Conservation (phyloP, 2,888 invertebrate species). For the Drosophila quasianomalipes region DNA sequence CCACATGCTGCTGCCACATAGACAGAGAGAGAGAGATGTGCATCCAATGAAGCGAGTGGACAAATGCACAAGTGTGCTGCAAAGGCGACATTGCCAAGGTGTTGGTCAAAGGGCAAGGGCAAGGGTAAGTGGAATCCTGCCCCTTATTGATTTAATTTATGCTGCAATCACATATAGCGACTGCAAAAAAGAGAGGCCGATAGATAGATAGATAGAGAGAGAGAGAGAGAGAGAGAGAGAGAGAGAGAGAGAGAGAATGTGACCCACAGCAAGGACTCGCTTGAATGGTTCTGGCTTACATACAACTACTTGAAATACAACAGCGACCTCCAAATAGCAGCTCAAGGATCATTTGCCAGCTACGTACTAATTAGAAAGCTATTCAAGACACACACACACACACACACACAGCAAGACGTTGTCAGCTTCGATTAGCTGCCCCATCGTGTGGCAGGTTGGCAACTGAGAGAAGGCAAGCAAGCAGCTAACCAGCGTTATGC, state of each 20-base stretch:
- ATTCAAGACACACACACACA: constrained; percentile 51
- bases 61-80: constrained; percentile 10
- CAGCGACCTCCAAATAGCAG: constrained; percentile 47
- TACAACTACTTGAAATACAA: constrained; percentile 32
- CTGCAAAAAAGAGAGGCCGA: not conserved
- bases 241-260: constrained; percentile 5
- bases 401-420: constrained; percentile 22
- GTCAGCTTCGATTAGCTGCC: constrained; percentile 41
- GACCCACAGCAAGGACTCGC: constrained; percentile 58
- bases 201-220: constrained; percentile 8
- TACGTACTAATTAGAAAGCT: constrained; percentile 75
- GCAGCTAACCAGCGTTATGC: constrained; percentile 30
- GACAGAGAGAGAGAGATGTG: constrained; percentile 15
- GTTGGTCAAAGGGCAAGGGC: constrained; percentile 48
- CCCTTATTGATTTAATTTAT: constrained; percentile 64
- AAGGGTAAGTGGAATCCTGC: constrained; percentile 14
- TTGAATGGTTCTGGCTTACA: constrained; percentile 11
- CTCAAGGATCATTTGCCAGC: constrained; percentile 70
- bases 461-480: constrained; percentile 10
- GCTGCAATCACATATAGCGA: constrained; percentile 21
- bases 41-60: constrained; percentile 46
- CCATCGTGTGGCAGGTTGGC: constrained; percentile 44
- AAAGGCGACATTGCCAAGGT: constrained; percentile 50
- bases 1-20: not conserved
- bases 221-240: not conserved